phyloP scores from a whole-genome alignment of 2,888 invertebrate species.

The Stenurella melanura region DNA sequence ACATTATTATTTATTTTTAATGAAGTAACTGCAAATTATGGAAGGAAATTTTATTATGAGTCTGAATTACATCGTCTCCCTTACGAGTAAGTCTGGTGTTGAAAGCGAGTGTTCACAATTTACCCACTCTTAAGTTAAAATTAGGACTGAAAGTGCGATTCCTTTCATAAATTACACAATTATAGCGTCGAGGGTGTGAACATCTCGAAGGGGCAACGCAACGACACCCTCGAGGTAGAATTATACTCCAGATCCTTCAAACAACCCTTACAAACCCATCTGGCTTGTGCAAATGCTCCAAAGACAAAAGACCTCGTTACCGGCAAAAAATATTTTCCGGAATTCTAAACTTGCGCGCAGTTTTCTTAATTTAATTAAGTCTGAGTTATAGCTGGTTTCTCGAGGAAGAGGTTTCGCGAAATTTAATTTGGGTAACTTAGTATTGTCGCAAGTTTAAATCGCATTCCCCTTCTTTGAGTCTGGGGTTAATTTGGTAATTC shows the following conservation, averaged over 20 bases:
- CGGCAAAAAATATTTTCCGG: slow-evolving; percentile 68
- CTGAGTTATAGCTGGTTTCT: slow-evolving; percentile 59
- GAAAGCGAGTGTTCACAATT: slow-evolving; percentile 35
- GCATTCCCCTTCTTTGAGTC: slow-evolving; percentile 58
- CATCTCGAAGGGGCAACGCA: slow-evolving; percentile 61
- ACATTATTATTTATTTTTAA: slow-evolving; percentile 15
- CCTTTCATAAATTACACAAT: slow-evolving; percentile 71
- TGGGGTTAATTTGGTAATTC: slow-evolving; percentile 66
- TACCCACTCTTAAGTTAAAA: slow-evolving; percentile 39
- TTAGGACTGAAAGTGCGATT: slow-evolving; percentile 54
- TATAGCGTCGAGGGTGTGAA: slow-evolving; percentile 66
- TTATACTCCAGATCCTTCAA: slow-evolving; percentile 45
- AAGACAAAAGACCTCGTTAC: slow-evolving; percentile 70
- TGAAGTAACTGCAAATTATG: neutral
- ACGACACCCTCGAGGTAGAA: slow-evolving; percentile 59
- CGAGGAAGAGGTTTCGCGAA: slow-evolving; percentile 63
- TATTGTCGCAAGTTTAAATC: slow-evolving; percentile 70
- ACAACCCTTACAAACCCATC: slow-evolving; percentile 65
- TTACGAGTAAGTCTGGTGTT: slow-evolving; percentile 15
- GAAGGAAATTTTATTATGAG: slow-evolving; percentile 4
- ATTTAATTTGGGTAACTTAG: slow-evolving; percentile 71
- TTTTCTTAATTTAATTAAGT: slow-evolving; percentile 69
- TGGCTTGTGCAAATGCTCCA: slow-evolving; percentile 65
- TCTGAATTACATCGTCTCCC: slow-evolving; percentile 27
- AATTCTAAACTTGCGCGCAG: slow-evolving; percentile 59